phyloP scores from a whole-genome alignment of 2,113 vertebrate species.

The Conger conger region DNA sequence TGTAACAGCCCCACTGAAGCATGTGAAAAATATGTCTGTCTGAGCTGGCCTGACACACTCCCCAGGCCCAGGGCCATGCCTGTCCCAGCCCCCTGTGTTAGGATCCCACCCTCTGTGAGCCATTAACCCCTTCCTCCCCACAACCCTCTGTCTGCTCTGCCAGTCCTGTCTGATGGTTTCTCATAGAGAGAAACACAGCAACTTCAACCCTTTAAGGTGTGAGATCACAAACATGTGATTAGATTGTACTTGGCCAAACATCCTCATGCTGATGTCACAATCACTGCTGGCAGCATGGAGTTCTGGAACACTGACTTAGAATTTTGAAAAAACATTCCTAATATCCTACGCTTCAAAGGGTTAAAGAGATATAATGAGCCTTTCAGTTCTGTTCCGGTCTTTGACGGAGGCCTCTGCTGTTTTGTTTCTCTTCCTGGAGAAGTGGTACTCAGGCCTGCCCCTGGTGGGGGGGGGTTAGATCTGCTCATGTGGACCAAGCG shows the following conservation, averaged over 20 bases:
- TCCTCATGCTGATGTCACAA: too few relatives aligned
- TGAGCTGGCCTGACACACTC: constrained; percentile 15
- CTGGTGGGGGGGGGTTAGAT: too few relatives aligned
- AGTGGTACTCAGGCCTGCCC: neutral
- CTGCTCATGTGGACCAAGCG: neutral
- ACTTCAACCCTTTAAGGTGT: neutral
- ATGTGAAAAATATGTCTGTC: constrained; percentile 15
- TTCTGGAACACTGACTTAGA: too few relatives aligned
- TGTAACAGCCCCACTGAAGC: neutral
- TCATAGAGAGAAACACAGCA: neutral
- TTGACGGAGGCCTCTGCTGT: neutral
- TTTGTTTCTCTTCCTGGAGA: neutral
- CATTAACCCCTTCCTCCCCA: neutral
- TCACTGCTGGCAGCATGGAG: too few relatives aligned
- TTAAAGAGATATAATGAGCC: neutral
- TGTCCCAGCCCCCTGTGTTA: neutral
- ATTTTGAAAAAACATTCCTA: too few relatives aligned
- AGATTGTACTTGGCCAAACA: too few relatives aligned
- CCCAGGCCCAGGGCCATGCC: neutral
- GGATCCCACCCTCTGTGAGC: neutral
- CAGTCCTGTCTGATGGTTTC: neutral
- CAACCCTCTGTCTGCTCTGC: neutral
- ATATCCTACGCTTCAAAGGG: too few relatives aligned
- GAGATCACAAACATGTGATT: too few relatives aligned
- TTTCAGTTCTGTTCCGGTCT: neutral